phyloP scores from a whole-genome alignment of 2,888 invertebrate species.

The Heliconius cydno region DNA sequence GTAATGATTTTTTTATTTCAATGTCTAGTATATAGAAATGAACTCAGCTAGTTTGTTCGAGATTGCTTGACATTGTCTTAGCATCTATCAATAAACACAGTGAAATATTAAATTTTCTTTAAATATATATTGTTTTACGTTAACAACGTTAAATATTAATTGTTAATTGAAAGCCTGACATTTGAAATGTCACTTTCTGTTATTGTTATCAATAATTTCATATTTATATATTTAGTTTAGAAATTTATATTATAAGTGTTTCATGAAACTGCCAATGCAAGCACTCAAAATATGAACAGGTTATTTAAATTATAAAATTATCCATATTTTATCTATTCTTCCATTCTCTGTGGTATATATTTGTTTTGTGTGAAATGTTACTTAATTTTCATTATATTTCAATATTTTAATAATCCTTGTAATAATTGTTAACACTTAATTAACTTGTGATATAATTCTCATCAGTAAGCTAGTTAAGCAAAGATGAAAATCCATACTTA shows the following conservation, averaged over 20 bases:
- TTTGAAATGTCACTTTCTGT: constrained; percentile 10
- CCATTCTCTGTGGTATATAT: not conserved
- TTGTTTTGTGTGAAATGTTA: not conserved
- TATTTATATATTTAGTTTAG: not conserved
- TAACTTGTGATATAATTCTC: not conserved
- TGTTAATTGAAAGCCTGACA: not conserved
- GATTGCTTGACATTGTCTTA: not conserved
- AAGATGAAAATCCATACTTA: not conserved
- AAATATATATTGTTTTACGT: not conserved
- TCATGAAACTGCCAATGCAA: constrained; percentile 18
- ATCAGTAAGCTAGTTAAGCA: not conserved
- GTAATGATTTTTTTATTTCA: not conserved
- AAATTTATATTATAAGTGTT: constrained; percentile 6
- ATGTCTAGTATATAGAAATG: not conserved
- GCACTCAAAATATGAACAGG: constrained; percentile 2
- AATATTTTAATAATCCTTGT: not conserved
- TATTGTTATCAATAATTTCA: constrained; percentile 14
- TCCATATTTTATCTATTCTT: not conserved
- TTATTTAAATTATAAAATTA: not conserved
- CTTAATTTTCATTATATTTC: not conserved
- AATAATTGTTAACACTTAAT: constrained; percentile 2
- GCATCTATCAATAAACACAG: not conserved
- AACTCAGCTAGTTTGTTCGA: not conserved
- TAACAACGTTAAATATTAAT: not conserved
- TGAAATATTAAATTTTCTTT: not conserved